A percentile compares a stretch with the other conserved stretches of the same genome.
Conservation (phyloP, 1,140 invertebrate species). For the Ganaspis sp. region DNA sequence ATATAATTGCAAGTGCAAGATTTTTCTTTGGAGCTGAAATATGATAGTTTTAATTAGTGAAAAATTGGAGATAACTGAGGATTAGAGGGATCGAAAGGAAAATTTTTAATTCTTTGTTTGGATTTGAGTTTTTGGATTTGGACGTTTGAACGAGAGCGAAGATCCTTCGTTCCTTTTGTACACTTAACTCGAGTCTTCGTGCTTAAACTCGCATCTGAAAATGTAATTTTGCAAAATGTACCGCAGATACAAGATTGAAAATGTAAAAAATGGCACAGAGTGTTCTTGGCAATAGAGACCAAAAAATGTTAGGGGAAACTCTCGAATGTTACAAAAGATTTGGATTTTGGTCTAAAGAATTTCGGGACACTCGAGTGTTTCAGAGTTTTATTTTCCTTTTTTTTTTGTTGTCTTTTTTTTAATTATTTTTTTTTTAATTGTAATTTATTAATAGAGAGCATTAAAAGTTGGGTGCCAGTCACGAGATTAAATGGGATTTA, state of each 20-base stretch:
- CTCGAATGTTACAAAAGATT: background rate
- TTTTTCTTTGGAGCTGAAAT: too few species aligned
- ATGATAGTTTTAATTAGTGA: too few species aligned
- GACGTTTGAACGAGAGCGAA: background rate
- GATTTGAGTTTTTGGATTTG: background rate
- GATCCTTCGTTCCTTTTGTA: constrained; percentile 24
- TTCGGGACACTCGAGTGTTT: background rate
- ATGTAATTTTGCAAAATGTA: background rate
- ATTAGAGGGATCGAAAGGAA: too few species aligned
- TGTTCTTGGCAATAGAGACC: constrained; percentile 5
- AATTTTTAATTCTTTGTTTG: too few species aligned
- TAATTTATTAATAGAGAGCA: background rate
- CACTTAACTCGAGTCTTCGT: constrained; percentile 19
- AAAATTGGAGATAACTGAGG: too few species aligned
- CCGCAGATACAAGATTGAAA: constrained; percentile 6
- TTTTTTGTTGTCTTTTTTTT: background rate
- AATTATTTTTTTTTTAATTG: background rate
- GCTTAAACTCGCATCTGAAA: constrained; percentile 24
- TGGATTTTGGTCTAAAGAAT: background rate
- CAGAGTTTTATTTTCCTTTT: background rate
- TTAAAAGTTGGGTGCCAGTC: constrained; percentile 61
- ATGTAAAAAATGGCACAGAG: constrained; percentile 9
- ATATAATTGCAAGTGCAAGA: too few species aligned
- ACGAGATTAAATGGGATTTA: constrained; percentile 55
- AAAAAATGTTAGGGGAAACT: background rate